These are phyloP conservation scores for Drosophila putrida DNA, from an alignment of 2,888 invertebrate species.

Conservation along the genomic window DNA sequence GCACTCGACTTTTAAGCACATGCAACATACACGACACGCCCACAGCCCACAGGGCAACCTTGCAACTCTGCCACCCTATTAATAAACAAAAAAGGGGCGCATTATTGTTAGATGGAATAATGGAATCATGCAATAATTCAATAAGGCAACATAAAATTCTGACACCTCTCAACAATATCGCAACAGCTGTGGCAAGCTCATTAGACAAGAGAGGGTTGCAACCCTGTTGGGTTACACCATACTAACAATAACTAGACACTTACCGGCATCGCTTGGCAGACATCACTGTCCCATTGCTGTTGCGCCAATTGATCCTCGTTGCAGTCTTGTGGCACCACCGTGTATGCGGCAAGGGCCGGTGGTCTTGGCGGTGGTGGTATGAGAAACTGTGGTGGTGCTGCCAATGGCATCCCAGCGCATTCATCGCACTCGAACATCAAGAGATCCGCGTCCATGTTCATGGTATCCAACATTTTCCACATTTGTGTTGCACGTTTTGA, in stretches of 20 bases:
- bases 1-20: slow-evolving; percentile 43
- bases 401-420: slow-evolving; percentile 83
- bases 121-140: slow-evolving; percentile 62
- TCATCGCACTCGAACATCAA: slow-evolving; percentile 84
- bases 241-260: slow-evolving; percentile 57
- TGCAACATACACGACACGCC: slow-evolving; percentile 27
- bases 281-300: slow-evolving; percentile 84
- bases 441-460: slow-evolving; percentile 80
- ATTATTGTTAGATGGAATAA: slow-evolving; percentile 59
- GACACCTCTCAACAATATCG: slow-evolving; percentile 64
- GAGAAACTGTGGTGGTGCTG: slow-evolving; percentile 85
- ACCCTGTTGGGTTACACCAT: slow-evolving; percentile 31
- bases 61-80: slow-evolving; percentile 21
- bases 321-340: slow-evolving; percentile 78
- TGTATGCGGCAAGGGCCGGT: slow-evolving; percentile 81
- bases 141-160: slow-evolving; percentile 71
- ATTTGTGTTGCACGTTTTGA: slow-evolving; percentile 69
- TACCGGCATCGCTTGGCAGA: slow-evolving; percentile 85
- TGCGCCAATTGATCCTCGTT: slow-evolving; percentile 83
- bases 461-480: slow-evolving; percentile 84
- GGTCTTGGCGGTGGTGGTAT: slow-evolving; percentile 85
- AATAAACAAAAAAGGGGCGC: slow-evolving; percentile 30
- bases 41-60: slow-evolving; percentile 33
- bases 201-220: slow-evolving; percentile 65
- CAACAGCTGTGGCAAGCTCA: slow-evolving; percentile 61